Evolutionary conservation across 2,888 invertebrate genomes (phyloP), one percentile per base, ranked within the genome.

Genomic region (Coelinius sp.): DNA sequence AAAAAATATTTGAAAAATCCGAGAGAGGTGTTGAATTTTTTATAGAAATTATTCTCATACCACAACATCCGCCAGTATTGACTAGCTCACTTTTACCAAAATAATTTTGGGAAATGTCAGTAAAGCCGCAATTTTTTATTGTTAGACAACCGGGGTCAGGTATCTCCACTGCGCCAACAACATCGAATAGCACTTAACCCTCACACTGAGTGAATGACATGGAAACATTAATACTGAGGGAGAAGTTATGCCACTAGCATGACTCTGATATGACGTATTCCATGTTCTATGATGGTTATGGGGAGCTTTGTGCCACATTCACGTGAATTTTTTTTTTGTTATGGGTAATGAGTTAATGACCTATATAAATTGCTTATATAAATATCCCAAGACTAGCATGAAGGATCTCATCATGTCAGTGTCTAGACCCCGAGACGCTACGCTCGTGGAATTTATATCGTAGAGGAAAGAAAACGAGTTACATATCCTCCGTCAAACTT

Each of bases 141-240:
- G n/a, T n/a, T n/a, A n/a, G n/a, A n/a, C n/a, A n/a, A n/a, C n/a
- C 35, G 10, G 35, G 35, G 5, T 1, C 35, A 35, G 8, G 35
- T 2, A 35, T 10, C 35, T 35, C 35, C 35, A 6, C 35, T 35
- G 35, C 35, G 35, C 35, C 8, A 35, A 35, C 8, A 35, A 35
- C 52, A 52, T 52, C 52, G 52, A 52, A 52, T 24, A 12, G 24
- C 52, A 52, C 52, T 52, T 22, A 52, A 20, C 22, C 20, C 52
- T 12, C 52, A 8, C 22, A 52, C n/a, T n/a, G 41, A 52, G 20
- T 52, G 52, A 52, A 52, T 24, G 22, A 49, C 25, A 22, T 41
- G 49, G 31, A 38, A 24, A 20, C 66, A 49, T 66, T 66, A 66
- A 46, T 49, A 66, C 3, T 10, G 5, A 35, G 35, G 35, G n/a